Evolutionary conservation across 1,140 invertebrate genomes (phyloP).

Genomic region (Phenacoccus solenopsis): DNA sequence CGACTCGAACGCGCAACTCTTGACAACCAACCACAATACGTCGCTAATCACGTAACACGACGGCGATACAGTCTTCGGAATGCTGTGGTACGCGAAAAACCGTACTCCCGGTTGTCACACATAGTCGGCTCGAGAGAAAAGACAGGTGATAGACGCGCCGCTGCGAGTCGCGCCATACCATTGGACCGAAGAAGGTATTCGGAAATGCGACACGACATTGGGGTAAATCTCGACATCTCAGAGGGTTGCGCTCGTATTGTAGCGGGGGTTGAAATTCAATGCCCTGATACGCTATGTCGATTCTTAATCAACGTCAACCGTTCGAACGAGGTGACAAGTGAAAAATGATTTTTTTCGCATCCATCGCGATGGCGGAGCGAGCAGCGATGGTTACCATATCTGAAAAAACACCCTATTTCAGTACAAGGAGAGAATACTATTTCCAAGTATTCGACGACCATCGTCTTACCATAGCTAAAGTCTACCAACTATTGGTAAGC

Average conservation of each 20-base stretch:
- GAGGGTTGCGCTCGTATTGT: not conserved
- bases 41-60: not conserved
- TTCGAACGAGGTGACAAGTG: not conserved
- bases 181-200: not conserved
- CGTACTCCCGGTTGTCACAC: not conserved
- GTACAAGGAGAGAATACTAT: too few species aligned
- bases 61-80: not conserved
- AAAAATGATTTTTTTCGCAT: slow-evolving; percentile 13
- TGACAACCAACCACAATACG: not conserved
- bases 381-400: too few species aligned
- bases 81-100: not conserved
- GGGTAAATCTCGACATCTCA: not conserved
- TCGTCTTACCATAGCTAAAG: too few species aligned
- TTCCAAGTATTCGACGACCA: too few species aligned
- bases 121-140: not conserved
- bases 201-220: not conserved
- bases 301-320: slow-evolving; percentile 7
- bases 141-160: slow-evolving; percentile 8
- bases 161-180: not conserved
- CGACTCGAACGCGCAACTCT: too few species aligned
- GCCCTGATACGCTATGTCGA: not conserved
- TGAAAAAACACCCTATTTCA: too few species aligned
- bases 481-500: too few species aligned
- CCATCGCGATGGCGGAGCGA: not conserved
- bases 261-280: not conserved